A percentile compares a stretch with the other conserved stretches of the same genome.
phyloP scores from a whole-genome alignment of 2,888 invertebrate genomes.

The Latrodectus hesperus region DNA sequence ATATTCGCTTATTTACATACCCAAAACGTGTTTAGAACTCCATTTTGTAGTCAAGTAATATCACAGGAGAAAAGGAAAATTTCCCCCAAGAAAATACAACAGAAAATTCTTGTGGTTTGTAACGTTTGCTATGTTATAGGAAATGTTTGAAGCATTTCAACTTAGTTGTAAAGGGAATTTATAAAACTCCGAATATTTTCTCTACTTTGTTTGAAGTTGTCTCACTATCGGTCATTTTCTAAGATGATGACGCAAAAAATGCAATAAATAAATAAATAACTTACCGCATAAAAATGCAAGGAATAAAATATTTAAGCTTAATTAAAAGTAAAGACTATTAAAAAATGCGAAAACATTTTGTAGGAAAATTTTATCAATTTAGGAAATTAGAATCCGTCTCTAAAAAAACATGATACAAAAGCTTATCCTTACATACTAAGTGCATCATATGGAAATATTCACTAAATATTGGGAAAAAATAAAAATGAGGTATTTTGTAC shows the following conservation, averaged over 20 bases:
- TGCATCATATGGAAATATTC: too few species aligned
- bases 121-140: conserved; percentile 46
- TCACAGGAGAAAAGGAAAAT: conserved; percentile 29
- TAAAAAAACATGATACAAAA: too few species aligned
- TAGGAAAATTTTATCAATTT: too few species aligned
- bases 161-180: conserved; percentile 45
- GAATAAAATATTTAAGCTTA: conserved; percentile 13
- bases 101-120: conserved; percentile 44
- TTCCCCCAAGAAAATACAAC: conserved; percentile 7
- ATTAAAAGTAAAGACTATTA: neutral
- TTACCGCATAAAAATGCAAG: neutral
- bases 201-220: conserved; percentile 39
- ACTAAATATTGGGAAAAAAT: too few species aligned
- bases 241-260: conserved; percentile 31
- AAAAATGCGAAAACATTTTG: too few species aligned
- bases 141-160: conserved; percentile 46
- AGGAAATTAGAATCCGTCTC: too few species aligned
- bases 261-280: neutral
- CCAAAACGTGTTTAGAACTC: conserved; percentile 43
- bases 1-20: conserved; percentile 32
- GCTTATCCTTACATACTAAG: too few species aligned
- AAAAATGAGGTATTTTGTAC: too few species aligned
- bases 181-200: conserved; percentile 41
- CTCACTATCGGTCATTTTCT: conserved; percentile 47
- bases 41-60: conserved; percentile 47